A percentile compares a stretch with the other conserved stretches of the same genome.
phyloP scores from a whole-genome alignment of 2,797 vertebrate genomes.

The Anguilla marmorata region DNA sequence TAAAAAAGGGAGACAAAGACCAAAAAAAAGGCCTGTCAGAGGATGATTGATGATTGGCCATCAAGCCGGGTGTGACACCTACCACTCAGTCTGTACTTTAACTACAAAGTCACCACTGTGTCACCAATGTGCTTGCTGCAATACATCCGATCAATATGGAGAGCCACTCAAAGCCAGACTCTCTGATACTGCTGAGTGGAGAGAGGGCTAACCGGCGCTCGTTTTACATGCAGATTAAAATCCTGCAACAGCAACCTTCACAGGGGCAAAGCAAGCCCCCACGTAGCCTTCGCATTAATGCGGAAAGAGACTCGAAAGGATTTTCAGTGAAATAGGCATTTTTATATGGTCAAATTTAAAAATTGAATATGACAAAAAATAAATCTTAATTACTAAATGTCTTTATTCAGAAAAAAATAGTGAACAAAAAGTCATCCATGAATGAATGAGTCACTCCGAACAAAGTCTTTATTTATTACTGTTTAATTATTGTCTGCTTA shows the following conservation, averaged over 20 bases:
- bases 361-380: not conserved
- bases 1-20: conserved; percentile 59
- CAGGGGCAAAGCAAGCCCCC: not conserved
- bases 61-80: conserved; percentile 73
- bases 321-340: not conserved
- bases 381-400: not conserved
- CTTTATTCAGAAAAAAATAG: not conserved
- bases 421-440: not conserved
- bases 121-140: conserved; percentile 42
- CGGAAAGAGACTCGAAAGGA: not conserved
- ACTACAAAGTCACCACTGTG: conserved; percentile 37
- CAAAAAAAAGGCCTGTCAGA: conserved; percentile 64
- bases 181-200: conserved; percentile 38
- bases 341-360: not conserved
- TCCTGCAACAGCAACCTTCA: not conserved
- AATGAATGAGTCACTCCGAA: not conserved
- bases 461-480: conserved; percentile 59
- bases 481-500: conserved; percentile 60
- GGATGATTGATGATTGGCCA: conserved; percentile 80
- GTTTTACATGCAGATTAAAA: not conserved
- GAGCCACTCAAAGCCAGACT: not conserved
- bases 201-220: conserved; percentile 38
- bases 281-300: not conserved
- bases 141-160: conserved; percentile 19
- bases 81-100: not conserved